Conservation (phyloP, 2,888 invertebrate species). For the Tenthredo mesomela region DNA sequence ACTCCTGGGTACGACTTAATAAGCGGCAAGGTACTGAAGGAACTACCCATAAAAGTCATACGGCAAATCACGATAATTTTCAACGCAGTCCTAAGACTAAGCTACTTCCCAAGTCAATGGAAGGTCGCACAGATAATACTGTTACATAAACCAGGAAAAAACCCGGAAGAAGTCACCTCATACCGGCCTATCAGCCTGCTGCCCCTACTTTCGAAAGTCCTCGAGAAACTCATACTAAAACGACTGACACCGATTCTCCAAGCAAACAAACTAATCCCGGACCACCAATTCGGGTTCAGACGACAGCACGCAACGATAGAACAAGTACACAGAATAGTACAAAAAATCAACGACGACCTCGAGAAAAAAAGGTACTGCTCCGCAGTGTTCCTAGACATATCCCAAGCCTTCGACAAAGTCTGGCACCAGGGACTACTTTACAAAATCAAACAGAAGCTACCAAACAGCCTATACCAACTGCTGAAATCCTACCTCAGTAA, state of each 20-base stretch:
- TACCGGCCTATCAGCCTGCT: constrained; percentile 62
- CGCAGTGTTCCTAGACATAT: constrained; percentile 60
- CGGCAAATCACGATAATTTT: constrained; percentile 60
- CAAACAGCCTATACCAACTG: too few species aligned
- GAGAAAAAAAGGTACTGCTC: constrained; percentile 61
- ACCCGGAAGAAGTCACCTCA: constrained; percentile 57
- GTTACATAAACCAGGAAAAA: constrained; percentile 62
- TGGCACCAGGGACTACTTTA: constrained; percentile 59
- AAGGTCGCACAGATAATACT: constrained; percentile 57
- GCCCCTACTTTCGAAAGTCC: constrained; percentile 59
- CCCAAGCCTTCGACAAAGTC: constrained; percentile 65
- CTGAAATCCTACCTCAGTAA: too few species aligned
- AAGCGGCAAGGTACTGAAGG: constrained; percentile 60
- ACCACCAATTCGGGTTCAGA: constrained; percentile 62
- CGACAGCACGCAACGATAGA: constrained; percentile 59
- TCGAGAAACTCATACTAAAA: constrained; percentile 62
- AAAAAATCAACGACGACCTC: constrained; percentile 53
- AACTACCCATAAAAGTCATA: constrained; percentile 61
- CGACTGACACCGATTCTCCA: constrained; percentile 46
- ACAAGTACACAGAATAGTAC: constrained; percentile 58
- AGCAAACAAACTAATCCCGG: constrained; percentile 41
- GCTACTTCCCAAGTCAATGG: too few species aligned
- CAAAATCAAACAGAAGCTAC: constrained; percentile 58
- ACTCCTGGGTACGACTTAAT: constrained; percentile 64
- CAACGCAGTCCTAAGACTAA: constrained; percentile 62